phyloP scores from a whole-genome alignment of 2,888 invertebrate genomes.

The Thera obeliscata region DNA sequence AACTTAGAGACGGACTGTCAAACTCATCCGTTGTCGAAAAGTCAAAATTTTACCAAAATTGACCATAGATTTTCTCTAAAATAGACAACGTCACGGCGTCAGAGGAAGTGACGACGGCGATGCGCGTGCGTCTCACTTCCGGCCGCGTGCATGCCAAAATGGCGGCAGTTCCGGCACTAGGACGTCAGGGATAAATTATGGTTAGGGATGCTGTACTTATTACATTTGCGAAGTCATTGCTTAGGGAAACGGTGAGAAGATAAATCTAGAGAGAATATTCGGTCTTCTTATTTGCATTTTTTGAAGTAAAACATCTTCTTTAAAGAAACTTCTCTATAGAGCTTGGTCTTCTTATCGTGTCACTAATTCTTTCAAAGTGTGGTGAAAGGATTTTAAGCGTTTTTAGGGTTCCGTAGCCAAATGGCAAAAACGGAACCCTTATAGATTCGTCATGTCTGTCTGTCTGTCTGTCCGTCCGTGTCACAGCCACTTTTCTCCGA shows the following conservation, averaged over 20 bases:
- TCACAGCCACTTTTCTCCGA: too few species aligned
- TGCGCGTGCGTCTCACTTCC: constrained; percentile 80
- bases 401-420: too few species aligned
- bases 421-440: too few species aligned
- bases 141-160: constrained; percentile 82
- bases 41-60: constrained; percentile 45
- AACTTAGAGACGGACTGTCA: constrained; percentile 26
- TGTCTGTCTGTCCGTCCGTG: too few species aligned
- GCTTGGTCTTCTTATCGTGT: too few species aligned
- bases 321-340: too few species aligned
- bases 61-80: constrained; percentile 74
- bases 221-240: constrained; percentile 66
- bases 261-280: constrained; percentile 1
- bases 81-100: constrained; percentile 63
- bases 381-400: too few species aligned
- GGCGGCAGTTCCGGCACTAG: constrained; percentile 78
- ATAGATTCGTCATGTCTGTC: too few species aligned
- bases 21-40: constrained; percentile 21
- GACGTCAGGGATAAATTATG: constrained; percentile 77
- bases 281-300: not conserved
- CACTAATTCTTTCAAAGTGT: too few species aligned
- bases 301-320: too few species aligned
- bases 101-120: constrained; percentile 72
- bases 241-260: constrained; percentile 10
- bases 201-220: constrained; percentile 71